A percentile compares a stretch with the other conserved stretches of the same genome.
Conservation (phyloP, 1,140 invertebrate species). For the Solenopsis invicta region DNA sequence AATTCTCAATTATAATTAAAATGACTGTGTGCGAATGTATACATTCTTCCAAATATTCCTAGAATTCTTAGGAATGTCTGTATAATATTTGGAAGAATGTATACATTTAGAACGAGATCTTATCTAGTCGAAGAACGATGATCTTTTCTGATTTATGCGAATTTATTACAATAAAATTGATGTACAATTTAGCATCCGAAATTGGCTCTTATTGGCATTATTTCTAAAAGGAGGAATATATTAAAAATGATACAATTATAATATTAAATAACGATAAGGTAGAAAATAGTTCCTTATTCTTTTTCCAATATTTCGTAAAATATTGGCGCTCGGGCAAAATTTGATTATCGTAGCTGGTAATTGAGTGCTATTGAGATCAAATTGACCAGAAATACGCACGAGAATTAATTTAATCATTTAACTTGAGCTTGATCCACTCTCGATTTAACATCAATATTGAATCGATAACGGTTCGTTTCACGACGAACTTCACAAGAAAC, state of each 20-base stretch:
- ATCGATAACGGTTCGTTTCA: conserved; percentile 49
- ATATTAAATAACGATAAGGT: background rate
- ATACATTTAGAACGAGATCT: no score
- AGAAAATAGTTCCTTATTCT: background rate
- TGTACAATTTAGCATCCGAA: background rate
- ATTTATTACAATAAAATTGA: background rate
- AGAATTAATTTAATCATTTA: conserved; percentile 44
- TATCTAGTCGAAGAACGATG: no score
- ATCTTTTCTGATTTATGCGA: no score
- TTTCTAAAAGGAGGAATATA: no score
- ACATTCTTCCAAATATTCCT: no score
- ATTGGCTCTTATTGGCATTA: no score
- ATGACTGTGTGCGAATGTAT: background rate
- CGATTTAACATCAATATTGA: conserved; percentile 55
- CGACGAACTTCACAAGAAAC: conserved; percentile 9
- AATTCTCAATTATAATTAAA: background rate
- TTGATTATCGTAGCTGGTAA: conserved; percentile 9
- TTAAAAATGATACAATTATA: background rate
- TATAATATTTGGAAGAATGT: no score
- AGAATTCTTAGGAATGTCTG: no score
- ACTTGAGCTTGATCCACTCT: conserved; percentile 23
- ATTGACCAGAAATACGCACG: conserved; percentile 18
- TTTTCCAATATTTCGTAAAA: background rate
- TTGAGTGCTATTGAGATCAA: conserved; percentile 11
- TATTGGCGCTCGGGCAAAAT: background rate